Percentiles rank a stretch among this genome's conserved stretches.
These are phyloP conservation scores for Glareola pratincola DNA, from an alignment of 2,113 vertebrate species.

Conservation along the genomic window DNA sequence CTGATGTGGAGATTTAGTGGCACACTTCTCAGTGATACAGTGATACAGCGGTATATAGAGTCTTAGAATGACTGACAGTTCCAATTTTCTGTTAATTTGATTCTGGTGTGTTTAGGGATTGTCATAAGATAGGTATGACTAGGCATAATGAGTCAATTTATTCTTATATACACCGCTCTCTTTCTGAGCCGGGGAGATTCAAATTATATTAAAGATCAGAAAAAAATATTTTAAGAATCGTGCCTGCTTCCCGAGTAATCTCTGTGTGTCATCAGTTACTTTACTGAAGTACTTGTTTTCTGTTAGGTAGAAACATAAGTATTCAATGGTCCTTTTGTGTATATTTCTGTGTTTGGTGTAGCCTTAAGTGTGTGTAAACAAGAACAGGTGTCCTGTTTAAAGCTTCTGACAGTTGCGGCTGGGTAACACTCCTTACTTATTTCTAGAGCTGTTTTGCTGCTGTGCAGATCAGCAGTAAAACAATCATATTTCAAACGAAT, in stretches of 20 bases:
- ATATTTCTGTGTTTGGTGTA: neutral
- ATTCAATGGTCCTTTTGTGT: neutral
- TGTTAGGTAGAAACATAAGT: neutral
- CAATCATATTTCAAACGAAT: neutral
- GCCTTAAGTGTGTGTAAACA: neutral
- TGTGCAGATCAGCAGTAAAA: neutral
- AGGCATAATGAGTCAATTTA: neutral
- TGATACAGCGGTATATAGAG: neutral
- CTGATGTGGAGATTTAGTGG: neutral
- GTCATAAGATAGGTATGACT: neutral
- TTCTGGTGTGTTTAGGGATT: neutral
- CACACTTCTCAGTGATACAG: neutral
- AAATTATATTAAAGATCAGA: neutral
- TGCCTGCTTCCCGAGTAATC: neutral
- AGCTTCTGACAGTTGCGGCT: neutral
- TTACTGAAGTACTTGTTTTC: neutral
- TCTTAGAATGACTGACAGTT: neutral
- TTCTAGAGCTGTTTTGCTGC: neutral
- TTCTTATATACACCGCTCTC: neutral
- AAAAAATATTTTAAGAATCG: neutral
- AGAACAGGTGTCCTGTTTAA: neutral
- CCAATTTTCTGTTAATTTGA: neutral
- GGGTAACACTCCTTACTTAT: neutral
- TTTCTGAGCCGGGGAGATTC: neutral
- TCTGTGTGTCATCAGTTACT: neutral